Evolutionary conservation across 2,113 vertebrate genomes (phyloP).

Genomic region (Planiliza haematocheilus): DNA sequence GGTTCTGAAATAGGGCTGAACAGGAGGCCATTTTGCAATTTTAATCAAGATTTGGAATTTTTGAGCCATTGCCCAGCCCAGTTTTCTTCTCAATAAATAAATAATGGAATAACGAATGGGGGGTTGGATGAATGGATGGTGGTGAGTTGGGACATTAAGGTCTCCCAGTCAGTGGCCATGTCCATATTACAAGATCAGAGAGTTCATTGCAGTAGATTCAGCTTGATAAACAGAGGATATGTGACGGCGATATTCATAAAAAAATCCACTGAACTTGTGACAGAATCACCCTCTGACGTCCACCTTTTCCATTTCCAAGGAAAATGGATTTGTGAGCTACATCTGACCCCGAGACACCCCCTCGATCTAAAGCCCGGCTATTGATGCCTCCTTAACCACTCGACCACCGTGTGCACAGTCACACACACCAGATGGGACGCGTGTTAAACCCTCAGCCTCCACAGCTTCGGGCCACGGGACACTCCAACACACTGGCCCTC

Average conservation of each 20-base stretch:
- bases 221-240: conserved; percentile 9
- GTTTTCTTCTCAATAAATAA: conserved; percentile 72
- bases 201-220: conserved; percentile 19
- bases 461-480: conserved; percentile 76
- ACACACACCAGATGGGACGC: conserved; percentile 81
- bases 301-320: conserved; percentile 11
- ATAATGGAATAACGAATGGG: conserved; percentile 58
- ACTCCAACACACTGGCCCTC: conserved; percentile 78
- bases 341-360: conserved; percentile 68
- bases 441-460: conserved; percentile 80
- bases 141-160: conserved; percentile 35
- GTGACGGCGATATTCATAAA: not conserved
- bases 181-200: conserved; percentile 44
- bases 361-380: conserved; percentile 68
- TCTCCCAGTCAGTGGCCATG: conserved; percentile 45
- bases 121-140: conserved; percentile 57
- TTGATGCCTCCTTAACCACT: conserved; percentile 79
- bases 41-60: conserved; percentile 80
- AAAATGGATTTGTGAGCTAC: conserved; percentile 57
- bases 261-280: conserved; percentile 21
- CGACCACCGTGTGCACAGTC: conserved; percentile 75
- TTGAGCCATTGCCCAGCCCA: conserved; percentile 62
- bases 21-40: conserved; percentile 82
- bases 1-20: conserved; percentile 71
- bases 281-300: conserved; percentile 1